Percentiles rank a stretch among this genome's conserved stretches.
Evolutionary conservation across 2,888 invertebrate species (phyloP).

Genomic region (Mylabris sibirica): DNA sequence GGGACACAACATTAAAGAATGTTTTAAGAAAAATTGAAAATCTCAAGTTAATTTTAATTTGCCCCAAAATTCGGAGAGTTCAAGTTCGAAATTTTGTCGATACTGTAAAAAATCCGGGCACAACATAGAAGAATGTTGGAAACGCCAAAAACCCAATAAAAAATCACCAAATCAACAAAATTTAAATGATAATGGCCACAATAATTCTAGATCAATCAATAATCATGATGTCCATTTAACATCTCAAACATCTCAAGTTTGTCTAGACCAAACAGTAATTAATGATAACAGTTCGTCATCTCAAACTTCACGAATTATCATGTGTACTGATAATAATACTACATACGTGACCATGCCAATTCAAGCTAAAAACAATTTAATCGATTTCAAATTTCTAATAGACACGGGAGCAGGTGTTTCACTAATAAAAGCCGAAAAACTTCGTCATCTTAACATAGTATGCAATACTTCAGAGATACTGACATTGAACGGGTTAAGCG

Average conservation of each 20-base stretch:
- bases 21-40: constrained; percentile 12
- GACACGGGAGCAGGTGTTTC: constrained; percentile 40
- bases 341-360: constrained; percentile 15
- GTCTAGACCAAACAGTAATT: not conserved
- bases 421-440: constrained; percentile 32
- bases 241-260: constrained; percentile 2
- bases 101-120: constrained; percentile 33
- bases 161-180: constrained; percentile 12
- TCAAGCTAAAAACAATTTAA: constrained; percentile 9
- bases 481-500: constrained; percentile 24
- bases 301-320: constrained; percentile 1
- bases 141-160: constrained; percentile 28
- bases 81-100: constrained; percentile 24
- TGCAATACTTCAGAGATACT: constrained; percentile 19
- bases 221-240: not conserved
- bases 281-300: constrained; percentile 2
- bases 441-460: constrained; percentile 13
- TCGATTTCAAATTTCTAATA: constrained; percentile 37
- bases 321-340: constrained; percentile 20
- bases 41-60: not conserved
- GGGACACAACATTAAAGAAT: constrained; percentile 20
- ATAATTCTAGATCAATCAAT: not conserved
- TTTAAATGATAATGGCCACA: not conserved
- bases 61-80: not conserved
- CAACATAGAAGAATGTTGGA: constrained; percentile 31